These are phyloP conservation scores for Urosaurus nigricauda DNA, from an alignment of 2,797 vertebrate genomes.

Conservation along the genomic window DNA sequence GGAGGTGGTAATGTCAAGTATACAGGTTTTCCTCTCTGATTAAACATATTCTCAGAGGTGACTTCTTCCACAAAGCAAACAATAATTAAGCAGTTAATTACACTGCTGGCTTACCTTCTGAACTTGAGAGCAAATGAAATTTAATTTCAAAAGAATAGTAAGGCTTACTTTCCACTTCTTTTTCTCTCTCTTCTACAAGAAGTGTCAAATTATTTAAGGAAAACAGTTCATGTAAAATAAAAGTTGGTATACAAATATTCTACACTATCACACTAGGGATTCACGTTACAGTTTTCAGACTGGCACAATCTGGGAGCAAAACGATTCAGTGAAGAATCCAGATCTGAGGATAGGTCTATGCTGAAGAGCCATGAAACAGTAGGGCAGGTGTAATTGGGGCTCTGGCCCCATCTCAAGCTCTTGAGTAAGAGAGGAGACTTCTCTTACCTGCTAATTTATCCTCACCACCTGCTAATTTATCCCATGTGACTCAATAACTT, in stretches of 20 bases:
- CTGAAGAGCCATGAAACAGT: not conserved
- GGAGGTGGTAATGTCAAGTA: conserved; percentile 50
- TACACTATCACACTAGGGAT: not conserved
- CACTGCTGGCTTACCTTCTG: conserved; percentile 30
- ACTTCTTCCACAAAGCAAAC: conserved; percentile 58
- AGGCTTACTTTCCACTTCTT: conserved; percentile 26
- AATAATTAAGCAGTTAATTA: conserved; percentile 61
- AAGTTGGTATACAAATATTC: not conserved
- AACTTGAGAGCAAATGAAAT: conserved; percentile 19
- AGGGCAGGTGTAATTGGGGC: not conserved
- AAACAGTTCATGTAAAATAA: not conserved
- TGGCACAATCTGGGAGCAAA: not conserved
- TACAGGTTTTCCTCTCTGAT: conserved; percentile 48
- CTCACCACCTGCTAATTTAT: too few relatives aligned
- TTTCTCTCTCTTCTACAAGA: not conserved
- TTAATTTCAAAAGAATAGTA: conserved; percentile 39
- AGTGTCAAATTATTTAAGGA: not conserved
- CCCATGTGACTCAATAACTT: too few relatives aligned
- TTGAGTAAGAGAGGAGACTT: too few relatives aligned
- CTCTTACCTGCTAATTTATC: too few relatives aligned
- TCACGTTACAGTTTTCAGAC: not conserved
- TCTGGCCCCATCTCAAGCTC: too few relatives aligned
- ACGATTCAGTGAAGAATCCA: not conserved
- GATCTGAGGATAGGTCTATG: not conserved
- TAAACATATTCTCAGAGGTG: conserved; percentile 50